Conservation (phyloP, 2,113 vertebrate genomes). For the Tachycineta bicolor region DNA sequence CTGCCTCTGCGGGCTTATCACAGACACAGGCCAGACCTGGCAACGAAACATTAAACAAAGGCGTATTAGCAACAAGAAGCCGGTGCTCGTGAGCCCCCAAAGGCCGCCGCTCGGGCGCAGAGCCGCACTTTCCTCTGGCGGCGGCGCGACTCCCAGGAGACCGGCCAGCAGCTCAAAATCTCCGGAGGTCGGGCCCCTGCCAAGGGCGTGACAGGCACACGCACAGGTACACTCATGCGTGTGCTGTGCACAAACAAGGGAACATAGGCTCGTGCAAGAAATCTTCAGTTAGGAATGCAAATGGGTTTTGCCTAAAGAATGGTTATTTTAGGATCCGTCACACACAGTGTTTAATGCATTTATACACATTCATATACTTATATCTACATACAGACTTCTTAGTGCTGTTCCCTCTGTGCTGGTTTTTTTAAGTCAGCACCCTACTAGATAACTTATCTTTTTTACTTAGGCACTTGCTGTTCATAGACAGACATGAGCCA, state of each 20-base stretch:
- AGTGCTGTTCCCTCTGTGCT: neutral
- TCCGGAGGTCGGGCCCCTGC: accelerated
- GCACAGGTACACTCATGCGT: accelerated
- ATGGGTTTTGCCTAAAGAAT: neutral
- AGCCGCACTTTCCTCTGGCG: neutral
- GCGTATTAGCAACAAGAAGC: neutral
- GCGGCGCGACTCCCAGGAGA: accelerated
- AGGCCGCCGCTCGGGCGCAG: accelerated
- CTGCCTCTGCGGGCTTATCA: neutral
- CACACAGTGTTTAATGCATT: neutral
- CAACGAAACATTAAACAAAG: neutral
- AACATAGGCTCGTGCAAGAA: accelerated
- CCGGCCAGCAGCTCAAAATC: accelerated
- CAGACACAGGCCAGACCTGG: neutral
- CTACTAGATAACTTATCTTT: neutral
- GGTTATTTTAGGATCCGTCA: neutral
- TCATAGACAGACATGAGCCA: neutral
- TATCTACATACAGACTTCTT: neutral
- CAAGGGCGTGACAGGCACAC: accelerated
- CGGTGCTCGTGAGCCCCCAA: accelerated
- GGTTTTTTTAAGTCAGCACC: neutral
- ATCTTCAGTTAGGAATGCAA: neutral
- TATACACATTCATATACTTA: neutral
- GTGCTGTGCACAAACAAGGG: neutral
- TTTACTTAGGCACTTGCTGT: neutral